Conservation (phyloP, 2,888 invertebrate species). For the Ormyrus nitidulus region DNA sequence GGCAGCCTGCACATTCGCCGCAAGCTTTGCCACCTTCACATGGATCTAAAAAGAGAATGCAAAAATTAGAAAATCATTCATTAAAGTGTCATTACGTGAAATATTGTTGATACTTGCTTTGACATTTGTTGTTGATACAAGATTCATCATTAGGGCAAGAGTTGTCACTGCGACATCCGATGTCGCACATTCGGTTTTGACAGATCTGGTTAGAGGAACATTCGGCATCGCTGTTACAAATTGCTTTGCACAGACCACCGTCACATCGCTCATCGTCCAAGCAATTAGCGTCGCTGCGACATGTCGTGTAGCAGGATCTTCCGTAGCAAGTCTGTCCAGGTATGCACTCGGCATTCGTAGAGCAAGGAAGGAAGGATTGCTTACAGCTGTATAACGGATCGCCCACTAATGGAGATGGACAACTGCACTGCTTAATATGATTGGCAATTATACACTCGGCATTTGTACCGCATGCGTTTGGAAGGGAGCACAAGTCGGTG, state of each 20-base stretch:
- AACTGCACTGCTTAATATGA: slow-evolving; percentile 86
- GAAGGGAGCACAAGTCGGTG: slow-evolving; percentile 84
- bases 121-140: slow-evolving; percentile 89
- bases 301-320: slow-evolving; percentile 86
- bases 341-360: slow-evolving; percentile 82
- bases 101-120: slow-evolving; percentile 77
- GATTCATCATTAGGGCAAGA: slow-evolving; percentile 86
- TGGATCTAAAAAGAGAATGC: slow-evolving; percentile 79
- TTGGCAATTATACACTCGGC: slow-evolving; percentile 84
- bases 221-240: slow-evolving; percentile 90
- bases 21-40: slow-evolving; percentile 85
- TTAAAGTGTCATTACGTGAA: background rate
- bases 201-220: slow-evolving; percentile 91
- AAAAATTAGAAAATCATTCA: background rate
- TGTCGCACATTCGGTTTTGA: slow-evolving; percentile 89
- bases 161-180: slow-evolving; percentile 90
- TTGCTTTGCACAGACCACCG: slow-evolving; percentile 87
- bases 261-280: slow-evolving; percentile 91
- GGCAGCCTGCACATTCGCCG: slow-evolving; percentile 89
- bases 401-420: slow-evolving; percentile 84
- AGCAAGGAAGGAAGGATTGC: slow-evolving; percentile 82
- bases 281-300: slow-evolving; percentile 89
- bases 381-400: slow-evolving; percentile 86
- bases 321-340: slow-evolving; percentile 86
- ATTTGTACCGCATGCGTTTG: slow-evolving; percentile 90